Conservation (phyloP, 2,113 vertebrate species). For the Chauna torquata region DNA sequence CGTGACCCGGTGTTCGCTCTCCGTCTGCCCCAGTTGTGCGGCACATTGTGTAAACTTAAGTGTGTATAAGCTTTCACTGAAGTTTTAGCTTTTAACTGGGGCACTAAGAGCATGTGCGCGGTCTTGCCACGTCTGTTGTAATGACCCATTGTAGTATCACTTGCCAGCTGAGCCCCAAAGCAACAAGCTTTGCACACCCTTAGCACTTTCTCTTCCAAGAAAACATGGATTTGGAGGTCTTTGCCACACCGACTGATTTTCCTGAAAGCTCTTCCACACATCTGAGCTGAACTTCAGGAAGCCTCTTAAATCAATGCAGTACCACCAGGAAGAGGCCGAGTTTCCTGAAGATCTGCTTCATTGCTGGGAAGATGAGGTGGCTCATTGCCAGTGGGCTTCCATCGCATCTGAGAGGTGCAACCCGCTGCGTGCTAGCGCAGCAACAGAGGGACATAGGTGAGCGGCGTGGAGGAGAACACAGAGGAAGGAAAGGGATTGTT, state of each 20-base stretch:
- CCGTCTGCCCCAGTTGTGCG: background rate
- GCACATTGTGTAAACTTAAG: rapidly evolving
- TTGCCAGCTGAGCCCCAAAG: background rate
- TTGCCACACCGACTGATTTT: background rate
- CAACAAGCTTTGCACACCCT: background rate
- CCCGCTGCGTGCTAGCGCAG: background rate
- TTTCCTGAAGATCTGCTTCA: slow-evolving; percentile 62
- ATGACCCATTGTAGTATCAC: background rate
- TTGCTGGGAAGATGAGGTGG: slow-evolving; percentile 69
- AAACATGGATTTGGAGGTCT: background rate
- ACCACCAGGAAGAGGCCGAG: slow-evolving; percentile 28
- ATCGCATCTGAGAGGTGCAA: background rate
- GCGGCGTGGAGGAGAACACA: background rate
- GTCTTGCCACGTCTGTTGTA: background rate
- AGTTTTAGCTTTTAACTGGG: background rate
- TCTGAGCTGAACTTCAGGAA: background rate
- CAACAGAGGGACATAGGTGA: background rate
- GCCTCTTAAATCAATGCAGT: background rate
- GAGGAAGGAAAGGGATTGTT: slow-evolving; percentile 24
- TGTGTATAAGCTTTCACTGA: background rate
- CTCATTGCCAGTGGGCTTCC: slow-evolving; percentile 43
- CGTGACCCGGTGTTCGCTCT: rapidly evolving
- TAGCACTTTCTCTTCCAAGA: background rate
- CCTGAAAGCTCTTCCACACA: background rate
- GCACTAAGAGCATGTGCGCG: rapidly evolving